Base-by-base conservation (phyloP, 2,113 vertebrate species). In the Cochlearius cochlearius region DNA sequence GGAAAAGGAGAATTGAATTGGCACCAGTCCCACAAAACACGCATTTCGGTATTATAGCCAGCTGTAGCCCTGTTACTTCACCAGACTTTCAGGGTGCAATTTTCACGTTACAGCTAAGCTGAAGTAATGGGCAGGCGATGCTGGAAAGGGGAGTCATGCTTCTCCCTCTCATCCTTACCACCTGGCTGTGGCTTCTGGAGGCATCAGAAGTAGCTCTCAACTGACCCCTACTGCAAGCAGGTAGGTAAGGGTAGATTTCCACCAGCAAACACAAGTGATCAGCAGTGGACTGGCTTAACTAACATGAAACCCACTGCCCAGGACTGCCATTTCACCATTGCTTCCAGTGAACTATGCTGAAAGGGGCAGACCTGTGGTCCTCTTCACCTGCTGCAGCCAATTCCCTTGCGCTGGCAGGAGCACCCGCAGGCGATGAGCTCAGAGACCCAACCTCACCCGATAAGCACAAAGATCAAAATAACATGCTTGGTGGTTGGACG, bases 191-290 rank as follows among this genome's bases (percentile, higher is more conserved):
- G 49, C 62, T n/a, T 53, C 62, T 62, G 25, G 30, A 72, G 62
- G 36, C 34, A 43, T 17, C 53, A 76, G 45, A 1, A 82, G 78
- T 21, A 90, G 92, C 91, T 96, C 91, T 81, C 80, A 94, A 63
- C 92, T 92, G 91, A 93, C 86, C 72, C 82, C 78, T 88, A 18
- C 94, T 80, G 89, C 86, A 90, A 84, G 88, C 41, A 69, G 32
- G 36, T 45, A 71, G 67, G 18, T 36, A 86, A 76, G 59, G 50
- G 30, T 15, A 10, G 45, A 58, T 66, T 92, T 80, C 88, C 50
- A 76, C 7, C 45, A 69, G 58, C 26, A 63, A 67, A 74, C 68
- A n/a, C 29, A 41, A 84, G 27, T 13, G 19, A 56, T 52, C 38
- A 36, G 34, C 12, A 5, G 68, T 12, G 52, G 43, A 60, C 21